Conservation (phyloP, 92 coral and sea anemone species). For the Epizoanthus illoricatus region DNA sequence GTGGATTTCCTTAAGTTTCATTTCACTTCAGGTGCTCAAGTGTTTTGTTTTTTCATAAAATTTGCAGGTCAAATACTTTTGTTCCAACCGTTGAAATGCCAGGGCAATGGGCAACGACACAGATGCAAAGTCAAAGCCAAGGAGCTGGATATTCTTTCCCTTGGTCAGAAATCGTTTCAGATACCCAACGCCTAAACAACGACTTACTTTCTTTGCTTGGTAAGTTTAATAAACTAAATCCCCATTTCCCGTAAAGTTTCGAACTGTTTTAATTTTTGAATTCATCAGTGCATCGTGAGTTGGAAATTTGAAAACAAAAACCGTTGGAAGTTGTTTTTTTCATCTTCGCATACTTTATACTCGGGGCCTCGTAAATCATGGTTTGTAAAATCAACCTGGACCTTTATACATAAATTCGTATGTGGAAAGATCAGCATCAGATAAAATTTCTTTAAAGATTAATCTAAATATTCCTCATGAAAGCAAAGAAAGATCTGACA, state of each 20-base stretch:
- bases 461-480: too few relatives aligned
- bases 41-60: neutral
- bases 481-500: too few relatives aligned
- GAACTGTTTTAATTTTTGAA: neutral
- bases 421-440: too few relatives aligned
- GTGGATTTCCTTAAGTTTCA: neutral
- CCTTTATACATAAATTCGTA: neutral
- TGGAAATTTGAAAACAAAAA: neutral
- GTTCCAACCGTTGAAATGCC: conserved; percentile 14
- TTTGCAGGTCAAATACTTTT: conserved; percentile 29
- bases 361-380: too few relatives aligned
- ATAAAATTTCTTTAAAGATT: too few relatives aligned
- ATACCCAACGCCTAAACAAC: conserved; percentile 31
- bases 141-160: conserved; percentile 33
- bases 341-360: too few relatives aligned
- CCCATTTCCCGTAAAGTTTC: neutral
- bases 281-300: neutral
- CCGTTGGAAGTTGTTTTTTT: neutral
- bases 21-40: neutral
- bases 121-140: conserved; percentile 32
- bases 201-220: conserved; percentile 32
- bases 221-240: neutral
- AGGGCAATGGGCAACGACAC: conserved; percentile 33
- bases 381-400: too few relatives aligned
- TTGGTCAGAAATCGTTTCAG: conserved; percentile 39